Base-by-base conservation (phyloP, 2,113 vertebrate genomes). In the Gulo gulo region DNA sequence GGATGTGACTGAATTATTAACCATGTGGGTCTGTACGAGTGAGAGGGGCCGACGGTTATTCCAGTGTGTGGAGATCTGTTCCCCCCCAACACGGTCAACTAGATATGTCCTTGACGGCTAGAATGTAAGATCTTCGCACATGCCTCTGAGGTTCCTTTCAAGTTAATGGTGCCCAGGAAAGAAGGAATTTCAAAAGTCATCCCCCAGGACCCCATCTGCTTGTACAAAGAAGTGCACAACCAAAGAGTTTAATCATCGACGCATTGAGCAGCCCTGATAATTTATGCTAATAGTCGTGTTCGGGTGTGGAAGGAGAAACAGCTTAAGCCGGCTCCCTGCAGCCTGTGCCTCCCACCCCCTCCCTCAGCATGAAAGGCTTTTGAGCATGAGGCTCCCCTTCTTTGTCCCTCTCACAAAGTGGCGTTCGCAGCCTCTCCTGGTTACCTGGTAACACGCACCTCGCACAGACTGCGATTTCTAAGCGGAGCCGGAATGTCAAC, bases 371-470 rank as follows among this genome's bases (percentile, higher is more conserved):
- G 85, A 97, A 97, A 97, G 82, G 92, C 93, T 97, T 96, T 91
- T 85, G 94, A 92, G 93, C 92, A 42, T 4, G 16, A 95, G 85
- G 76, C 34, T 67, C 96, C 94, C 79, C 90, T 92, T 95, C 97
- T 98, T 98, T 97, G 97, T 96, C 94, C 91, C 92, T 97, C 88
- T 96, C 84, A 93, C 94, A 97, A 86, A 98, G 79, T 89, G 82
- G 95, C 76, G 78, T 92, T 96, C 3, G 11, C 93, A 24, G 94
- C 88, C 80, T 96, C 82, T 73, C n/a, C 78, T 88, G 96, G 96
- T 98, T 98, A 96, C 98, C 97, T 96, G 97, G 98, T 97, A 98
- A 98, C 96, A 93, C 10, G 11, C 1, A 18, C 92, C 83, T 92
- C 23, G 21, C 36, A 78, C 42, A 94, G 84, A 76, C 88, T 36